Evolutionary conservation across 2,113 vertebrate species (phyloP), one percentile per base, ranked within the genome.

Genomic region (Bubalus kerabau): DNA sequence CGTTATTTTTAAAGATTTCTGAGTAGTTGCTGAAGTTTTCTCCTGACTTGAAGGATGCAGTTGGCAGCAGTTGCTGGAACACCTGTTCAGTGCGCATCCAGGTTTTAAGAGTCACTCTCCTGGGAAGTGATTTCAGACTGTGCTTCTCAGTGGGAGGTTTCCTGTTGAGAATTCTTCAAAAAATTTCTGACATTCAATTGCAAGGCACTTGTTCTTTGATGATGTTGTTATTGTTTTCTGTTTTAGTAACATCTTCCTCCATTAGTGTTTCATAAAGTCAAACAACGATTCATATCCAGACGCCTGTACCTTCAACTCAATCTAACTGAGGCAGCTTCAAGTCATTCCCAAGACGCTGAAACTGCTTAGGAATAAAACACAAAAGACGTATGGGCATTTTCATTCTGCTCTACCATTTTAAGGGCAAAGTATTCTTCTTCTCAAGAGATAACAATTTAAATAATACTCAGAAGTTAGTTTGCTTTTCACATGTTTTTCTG

Each of bases 81-180:
- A 98, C 97, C 96, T 98, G 97, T 93, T 97, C 96, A 74, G 71
- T 78, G 32, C 89, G 71, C 40, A 84, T 56, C n/a, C 52, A 87
- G 78, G 67, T 87, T 96, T 88, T 95, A 57, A 97, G 93, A 97
- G 80, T 52, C 54, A 19, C 62, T 96, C 95, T 97, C 87, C 15
- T 28, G 95, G 94, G 93, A 94, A 93, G 80, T 60, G 86, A 97
- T 87, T 95, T 97, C 97, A 96, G 91, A 32, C 59, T 96, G 86
- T 71, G 80, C 43, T 90, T 97, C 96, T 36, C 95, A 87, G 82
- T 59, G 56, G 92, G 93, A 56, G 84, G 40, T 36, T 90, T 90
- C 85, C 71, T 86, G 50, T 57, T 84, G 82, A 95, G 92, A 95
- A 95, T 86, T 87, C 92, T 81, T 84, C 5, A 16, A 97, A 96